phyloP scores from a whole-genome alignment of 2,888 invertebrate genomes.

The Emmelina monodactyla region DNA sequence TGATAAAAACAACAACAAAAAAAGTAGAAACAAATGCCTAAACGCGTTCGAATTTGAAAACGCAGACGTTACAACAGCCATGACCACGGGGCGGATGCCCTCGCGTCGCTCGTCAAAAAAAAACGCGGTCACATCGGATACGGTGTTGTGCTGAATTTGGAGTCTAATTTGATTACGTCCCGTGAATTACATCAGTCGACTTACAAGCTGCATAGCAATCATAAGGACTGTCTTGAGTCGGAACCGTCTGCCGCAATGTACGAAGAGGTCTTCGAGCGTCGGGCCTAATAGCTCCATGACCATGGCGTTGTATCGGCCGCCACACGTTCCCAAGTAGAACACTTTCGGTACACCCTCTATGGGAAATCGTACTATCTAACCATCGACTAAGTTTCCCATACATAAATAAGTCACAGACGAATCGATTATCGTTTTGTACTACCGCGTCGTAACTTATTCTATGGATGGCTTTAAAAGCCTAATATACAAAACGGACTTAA shows the following conservation, averaged over 20 bases:
- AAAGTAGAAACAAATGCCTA: constrained; percentile 12
- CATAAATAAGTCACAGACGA: too few relatives aligned
- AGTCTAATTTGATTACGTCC: too few relatives aligned
- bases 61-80: constrained; percentile 35
- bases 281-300: constrained; percentile 99
- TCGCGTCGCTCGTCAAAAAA: constrained; percentile 18
- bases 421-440: too few relatives aligned
- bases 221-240: constrained; percentile 96
- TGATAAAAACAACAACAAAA: constrained; percentile 18
- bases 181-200: too few relatives aligned
- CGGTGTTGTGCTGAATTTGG: constrained; percentile 1
- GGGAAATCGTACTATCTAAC: too few relatives aligned
- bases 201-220: constrained; percentile 97
- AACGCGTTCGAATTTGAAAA: constrained; percentile 7
- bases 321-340: constrained; percentile 99
- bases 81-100: constrained; percentile 44
- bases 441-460: too few relatives aligned
- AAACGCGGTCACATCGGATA: neutral
- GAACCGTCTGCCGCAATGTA: constrained; percentile 98
- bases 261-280: constrained; percentile 99
- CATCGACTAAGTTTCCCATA: too few relatives aligned
- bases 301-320: constrained; percentile 97
- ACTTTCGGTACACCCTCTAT: constrained; percentile 99
- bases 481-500: too few relatives aligned
- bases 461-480: too few relatives aligned